Base-by-base conservation (phyloP, 64 coral and sea anemone species). In the Anthopleura sola region DNA sequence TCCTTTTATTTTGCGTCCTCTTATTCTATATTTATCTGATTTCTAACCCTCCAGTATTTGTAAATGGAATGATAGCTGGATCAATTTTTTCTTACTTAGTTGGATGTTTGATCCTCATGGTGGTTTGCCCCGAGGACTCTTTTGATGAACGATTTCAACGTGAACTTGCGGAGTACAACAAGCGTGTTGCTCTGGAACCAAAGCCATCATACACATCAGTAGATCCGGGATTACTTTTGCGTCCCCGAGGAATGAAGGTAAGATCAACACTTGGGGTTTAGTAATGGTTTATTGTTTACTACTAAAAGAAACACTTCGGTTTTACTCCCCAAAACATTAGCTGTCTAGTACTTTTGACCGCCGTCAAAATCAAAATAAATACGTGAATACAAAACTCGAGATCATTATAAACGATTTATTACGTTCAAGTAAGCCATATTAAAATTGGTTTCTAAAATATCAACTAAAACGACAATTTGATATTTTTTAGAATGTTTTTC, bases 41-140 rank as follows among this genome's bases (percentile, higher is more conserved):
- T 68, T 83, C 87, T 54, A 50, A 36, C 28, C 91, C 83, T 51
- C 88, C 83, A n/a, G 85, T 89, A 10, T 97, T 92, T 57, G 17
- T 97, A 16, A 91, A 86, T 79, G 94, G 94, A 62, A 21, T 90
- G 60, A 87, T 97, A 6, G 23, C 90, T 49, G 94, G 94, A 54
- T 85, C 84, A 6, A 48, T 97, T 55, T 19, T 89, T 24, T 84
- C 36, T 53, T 97, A 92, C 89, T 93, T 97, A 71, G 75, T 82
- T 5, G 94, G 94, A 15, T 97, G 94, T 80, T 75, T 77, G n/a
- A 88, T 97, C 86, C 82, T 97, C 16, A 90, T 83, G 87, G 48
- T 97, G 3, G 85, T 89, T 5, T 97, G 94, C 18, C 94, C 94
- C 16, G 94, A 92, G 46, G 94, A 93, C 37, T 87, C 94, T 4